These are phyloP conservation scores for Enteromius radiatus DNA, from an alignment of 2,797 vertebrate species.

Conservation along the genomic window DNA sequence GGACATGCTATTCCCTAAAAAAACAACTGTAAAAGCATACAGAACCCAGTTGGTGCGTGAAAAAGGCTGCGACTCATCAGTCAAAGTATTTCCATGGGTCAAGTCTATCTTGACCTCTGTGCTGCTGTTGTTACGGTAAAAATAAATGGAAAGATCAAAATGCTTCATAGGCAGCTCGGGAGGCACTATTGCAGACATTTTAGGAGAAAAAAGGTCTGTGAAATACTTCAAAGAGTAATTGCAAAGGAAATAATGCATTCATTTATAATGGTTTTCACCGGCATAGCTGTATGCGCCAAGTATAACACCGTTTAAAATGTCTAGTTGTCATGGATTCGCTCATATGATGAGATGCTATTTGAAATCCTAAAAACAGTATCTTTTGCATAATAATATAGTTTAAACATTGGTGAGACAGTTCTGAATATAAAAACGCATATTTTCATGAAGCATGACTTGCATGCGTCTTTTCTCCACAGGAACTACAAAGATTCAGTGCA, in stretches of 20 bases:
- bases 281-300: too few species aligned
- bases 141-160: not conserved
- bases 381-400: not conserved
- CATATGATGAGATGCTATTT: not conserved
- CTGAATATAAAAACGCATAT: not conserved
- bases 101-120: constrained; percentile 7
- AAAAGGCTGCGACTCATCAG: not conserved
- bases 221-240: not conserved
- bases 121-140: not conserved
- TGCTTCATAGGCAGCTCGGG: not conserved
- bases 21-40: not conserved
- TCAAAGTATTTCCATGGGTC: not conserved
- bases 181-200: not conserved
- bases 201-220: not conserved
- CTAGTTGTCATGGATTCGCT: not conserved
- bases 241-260: not conserved
- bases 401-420: not conserved
- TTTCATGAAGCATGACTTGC: not conserved
- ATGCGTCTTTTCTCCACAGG: not conserved
- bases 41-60: not conserved
- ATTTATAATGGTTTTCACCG: not conserved
- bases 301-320: not conserved
- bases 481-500: not conserved
- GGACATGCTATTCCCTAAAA: not conserved
- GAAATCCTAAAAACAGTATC: not conserved